Conservation (phyloP, 2,797 vertebrate species). For the Sus cebifrons region DNA sequence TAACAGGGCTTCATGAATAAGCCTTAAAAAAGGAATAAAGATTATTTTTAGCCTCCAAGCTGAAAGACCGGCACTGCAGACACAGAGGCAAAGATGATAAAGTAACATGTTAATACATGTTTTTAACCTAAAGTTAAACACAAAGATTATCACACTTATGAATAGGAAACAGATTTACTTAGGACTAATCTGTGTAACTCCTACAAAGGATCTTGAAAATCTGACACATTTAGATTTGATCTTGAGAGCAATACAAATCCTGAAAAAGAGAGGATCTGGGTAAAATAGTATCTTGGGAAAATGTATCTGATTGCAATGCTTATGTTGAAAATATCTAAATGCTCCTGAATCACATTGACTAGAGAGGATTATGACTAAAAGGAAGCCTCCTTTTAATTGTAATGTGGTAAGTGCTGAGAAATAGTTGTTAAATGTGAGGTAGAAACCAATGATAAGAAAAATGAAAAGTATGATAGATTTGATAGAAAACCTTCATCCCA, state of each 20-base stretch:
- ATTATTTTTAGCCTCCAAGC: background rate
- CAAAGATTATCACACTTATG: background rate
- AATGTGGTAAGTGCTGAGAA: background rate
- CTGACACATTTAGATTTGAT: slow-evolving; percentile 24
- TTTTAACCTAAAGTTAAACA: slow-evolving; percentile 27
- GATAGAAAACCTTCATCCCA: slow-evolving; percentile 6
- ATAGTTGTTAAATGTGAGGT: background rate
- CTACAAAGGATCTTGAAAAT: background rate
- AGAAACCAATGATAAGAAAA: background rate
- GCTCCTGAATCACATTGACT: background rate
- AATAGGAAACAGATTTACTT: background rate
- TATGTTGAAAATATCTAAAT: slow-evolving; percentile 1
- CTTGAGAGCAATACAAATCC: background rate
- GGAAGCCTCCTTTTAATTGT: background rate
- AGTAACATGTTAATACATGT: slow-evolving; percentile 29
- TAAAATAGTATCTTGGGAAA: background rate
- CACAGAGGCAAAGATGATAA: background rate
- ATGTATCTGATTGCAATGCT: background rate
- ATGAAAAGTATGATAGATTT: background rate
- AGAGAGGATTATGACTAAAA: background rate
- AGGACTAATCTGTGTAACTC: background rate
- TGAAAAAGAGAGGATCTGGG: background rate
- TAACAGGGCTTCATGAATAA: background rate
- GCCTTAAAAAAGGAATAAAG: background rate
- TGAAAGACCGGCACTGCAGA: background rate